phyloP scores from a whole-genome alignment of 2,113 vertebrate genomes.

The Elephas maximus region DNA sequence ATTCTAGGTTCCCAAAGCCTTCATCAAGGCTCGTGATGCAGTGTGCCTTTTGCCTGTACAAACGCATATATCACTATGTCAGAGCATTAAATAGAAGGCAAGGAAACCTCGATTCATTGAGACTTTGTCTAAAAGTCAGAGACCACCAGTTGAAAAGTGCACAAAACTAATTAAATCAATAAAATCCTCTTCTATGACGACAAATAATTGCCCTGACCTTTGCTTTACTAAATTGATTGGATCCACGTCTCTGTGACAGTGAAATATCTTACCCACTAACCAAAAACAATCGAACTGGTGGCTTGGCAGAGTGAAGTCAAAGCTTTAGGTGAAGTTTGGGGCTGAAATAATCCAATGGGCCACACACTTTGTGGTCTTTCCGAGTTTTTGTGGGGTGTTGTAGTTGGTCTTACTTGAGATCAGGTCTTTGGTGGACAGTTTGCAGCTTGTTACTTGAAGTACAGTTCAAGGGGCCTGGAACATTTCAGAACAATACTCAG shows the following conservation, averaged over 20 bases:
- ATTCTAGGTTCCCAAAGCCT: neutral
- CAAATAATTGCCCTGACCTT: conserved; percentile 41
- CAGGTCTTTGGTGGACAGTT: neutral
- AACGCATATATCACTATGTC: too few relatives aligned
- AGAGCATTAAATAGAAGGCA: neutral
- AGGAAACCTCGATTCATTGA: neutral
- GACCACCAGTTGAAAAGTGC: neutral
- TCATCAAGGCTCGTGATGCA: neutral
- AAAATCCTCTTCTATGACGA: neutral
- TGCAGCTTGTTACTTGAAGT: neutral
- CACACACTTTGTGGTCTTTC: neutral
- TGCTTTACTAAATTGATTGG: conserved; percentile 31
- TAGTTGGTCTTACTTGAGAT: neutral
- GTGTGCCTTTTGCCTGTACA: neutral
- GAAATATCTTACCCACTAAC: conserved; percentile 6
- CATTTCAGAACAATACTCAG: neutral
- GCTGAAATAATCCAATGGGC: neutral
- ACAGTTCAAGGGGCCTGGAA: neutral
- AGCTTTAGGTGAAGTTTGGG: neutral
- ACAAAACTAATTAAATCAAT: conserved; percentile 33
- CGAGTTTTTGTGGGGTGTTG: neutral
- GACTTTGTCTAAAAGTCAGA: neutral
- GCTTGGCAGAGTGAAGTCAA: neutral
- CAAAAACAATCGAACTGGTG: neutral
- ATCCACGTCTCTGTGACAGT: neutral